Evolutionary conservation across 2,888 invertebrate species (phyloP), one percentile per base, ranked within the genome.

Genomic region (Nomada ruficornis): DNA sequence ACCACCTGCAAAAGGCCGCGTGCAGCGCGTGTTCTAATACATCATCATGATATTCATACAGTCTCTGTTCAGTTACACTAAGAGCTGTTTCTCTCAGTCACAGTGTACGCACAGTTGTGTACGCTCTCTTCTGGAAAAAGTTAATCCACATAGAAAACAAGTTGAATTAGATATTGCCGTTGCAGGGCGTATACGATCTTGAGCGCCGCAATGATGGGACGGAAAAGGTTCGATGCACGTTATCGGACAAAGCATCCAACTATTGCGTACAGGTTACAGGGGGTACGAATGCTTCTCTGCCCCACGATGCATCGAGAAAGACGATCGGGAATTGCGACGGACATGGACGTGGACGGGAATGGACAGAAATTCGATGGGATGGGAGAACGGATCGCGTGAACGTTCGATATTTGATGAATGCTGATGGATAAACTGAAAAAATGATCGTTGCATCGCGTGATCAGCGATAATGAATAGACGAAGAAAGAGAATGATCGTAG

Each of bases 1-100:
- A 91, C 90, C 92, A 93, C 93, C 93, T 93, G 93, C 93, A 93
- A 93, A 93, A 93, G 93, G 93, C 93, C 92, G 93, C 93, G 91
- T 92, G 91, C 91, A 91, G 91, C 92, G 89, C 91, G 89, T 91
- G 92, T 92, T 93, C 93, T 92, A 92, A 93, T 93, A 93, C 91
- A 93, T 93, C 93, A 92, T 93, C 93, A 93, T 93, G 91, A 93
- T 92, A 93, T 93, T 91, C 91, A 92, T 92, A 93, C 89, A 92
- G 92, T 92, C 91, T 92, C 91, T 92, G 90, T 91, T 92, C 91
- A 92, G 90, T 90, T 90, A 91, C 90, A 89, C 88, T 91, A 89
- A 89, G 89, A 90, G 87, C 88, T 88, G 89, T 90, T 88, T 91
- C 90, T 91, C 90, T 89, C 90, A 91, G 89, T 89, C 92, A 91